Percentiles rank a stretch among this genome's conserved stretches.
Conservation (phyloP, 2,113 vertebrate species). For the Oreamnos americanus region DNA sequence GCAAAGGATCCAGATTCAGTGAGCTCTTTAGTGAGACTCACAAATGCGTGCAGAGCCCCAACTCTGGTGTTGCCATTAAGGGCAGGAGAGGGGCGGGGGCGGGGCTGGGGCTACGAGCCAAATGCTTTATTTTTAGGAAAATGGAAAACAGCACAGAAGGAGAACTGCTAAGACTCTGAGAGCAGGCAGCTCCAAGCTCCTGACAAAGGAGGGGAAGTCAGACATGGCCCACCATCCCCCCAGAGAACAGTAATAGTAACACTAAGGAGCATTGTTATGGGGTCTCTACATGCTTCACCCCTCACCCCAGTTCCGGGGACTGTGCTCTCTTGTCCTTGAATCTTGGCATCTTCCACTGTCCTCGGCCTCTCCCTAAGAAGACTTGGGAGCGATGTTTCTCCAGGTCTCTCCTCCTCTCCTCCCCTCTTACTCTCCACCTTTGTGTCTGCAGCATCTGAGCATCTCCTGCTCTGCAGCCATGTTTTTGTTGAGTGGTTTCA, state of each 20-base stretch:
- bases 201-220: too few relatives aligned
- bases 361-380: not conserved
- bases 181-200: not conserved
- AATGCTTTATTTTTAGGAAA: not conserved
- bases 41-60: fast-evolving
- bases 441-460: not conserved
- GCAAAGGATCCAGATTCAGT: not conserved
- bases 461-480: not conserved
- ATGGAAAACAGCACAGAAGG: not conserved
- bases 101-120: not conserved
- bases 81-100: not conserved
- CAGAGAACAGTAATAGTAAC: fast-evolving
- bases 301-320: fast-evolving
- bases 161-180: not conserved
- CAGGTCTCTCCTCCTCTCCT: not conserved
- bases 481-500: not conserved
- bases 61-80: fast-evolving
- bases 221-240: fast-evolving
- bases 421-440: not conserved
- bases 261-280: fast-evolving
- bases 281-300: not conserved
- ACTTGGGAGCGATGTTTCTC: not conserved
- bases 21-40: not conserved
- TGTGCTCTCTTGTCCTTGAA: not conserved
- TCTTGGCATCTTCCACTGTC: not conserved